Conservation (phyloP, 2,113 vertebrate genomes). For the Fulica atra region DNA sequence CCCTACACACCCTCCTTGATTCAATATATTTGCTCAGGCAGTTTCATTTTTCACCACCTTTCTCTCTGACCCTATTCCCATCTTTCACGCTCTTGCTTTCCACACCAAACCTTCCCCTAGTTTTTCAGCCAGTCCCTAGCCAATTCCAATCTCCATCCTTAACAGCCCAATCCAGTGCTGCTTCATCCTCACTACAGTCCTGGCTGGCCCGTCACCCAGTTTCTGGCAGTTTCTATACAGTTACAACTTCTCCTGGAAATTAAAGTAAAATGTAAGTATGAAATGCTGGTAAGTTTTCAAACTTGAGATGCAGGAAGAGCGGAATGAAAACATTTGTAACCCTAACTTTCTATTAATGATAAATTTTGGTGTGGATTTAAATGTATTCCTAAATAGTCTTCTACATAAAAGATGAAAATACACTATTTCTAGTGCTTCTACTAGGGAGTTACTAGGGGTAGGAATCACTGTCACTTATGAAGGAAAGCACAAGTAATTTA, state of each 20-base stretch:
- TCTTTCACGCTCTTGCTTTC: not conserved
- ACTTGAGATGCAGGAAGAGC: not conserved
- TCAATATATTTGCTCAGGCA: not conserved
- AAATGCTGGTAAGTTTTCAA: not conserved
- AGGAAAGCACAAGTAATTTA: not conserved
- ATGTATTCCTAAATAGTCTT: not conserved
- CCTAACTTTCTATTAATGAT: not conserved
- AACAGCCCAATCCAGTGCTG: not conserved
- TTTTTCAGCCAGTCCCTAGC: not conserved
- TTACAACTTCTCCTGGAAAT: not conserved
- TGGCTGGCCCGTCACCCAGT: not conserved
- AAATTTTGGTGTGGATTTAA: not conserved
- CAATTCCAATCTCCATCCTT: not conserved
- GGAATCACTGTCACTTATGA: not conserved
- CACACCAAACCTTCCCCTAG: not conserved
- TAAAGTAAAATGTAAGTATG: not conserved
- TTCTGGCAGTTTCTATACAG: not conserved
- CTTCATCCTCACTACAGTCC: not conserved
- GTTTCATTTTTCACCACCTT: not conserved
- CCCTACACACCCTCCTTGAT: not conserved
- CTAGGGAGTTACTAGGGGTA: not conserved
- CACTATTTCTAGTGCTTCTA: not conserved
- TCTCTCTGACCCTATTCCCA: not conserved
- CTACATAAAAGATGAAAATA: not conserved
- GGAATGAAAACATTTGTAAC: not conserved